Evolutionary conservation across 2,888 invertebrate species (phyloP).

Genomic region (Harmothoe impar): DNA sequence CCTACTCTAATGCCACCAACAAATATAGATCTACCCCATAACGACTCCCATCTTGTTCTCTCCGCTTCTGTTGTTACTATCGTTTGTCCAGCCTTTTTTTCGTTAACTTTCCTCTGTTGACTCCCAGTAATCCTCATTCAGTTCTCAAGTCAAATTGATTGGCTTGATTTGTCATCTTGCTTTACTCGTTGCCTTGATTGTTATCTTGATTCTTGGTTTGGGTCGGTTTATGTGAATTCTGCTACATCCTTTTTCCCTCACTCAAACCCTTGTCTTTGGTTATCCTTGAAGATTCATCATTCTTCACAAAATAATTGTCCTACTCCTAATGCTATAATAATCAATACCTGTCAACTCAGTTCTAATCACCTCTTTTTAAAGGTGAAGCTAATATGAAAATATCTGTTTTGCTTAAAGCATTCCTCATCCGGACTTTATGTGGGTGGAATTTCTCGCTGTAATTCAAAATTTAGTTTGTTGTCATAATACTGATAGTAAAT

Average conservation of each 20-base stretch:
- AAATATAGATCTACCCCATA: no score
- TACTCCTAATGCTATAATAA: no score
- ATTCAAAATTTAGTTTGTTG: background rate
- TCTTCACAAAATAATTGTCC: no score
- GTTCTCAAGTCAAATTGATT: background rate
- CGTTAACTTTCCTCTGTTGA: background rate
- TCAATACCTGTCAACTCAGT: no score
- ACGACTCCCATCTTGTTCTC: no score
- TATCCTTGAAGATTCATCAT: no score
- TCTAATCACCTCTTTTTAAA: no score
- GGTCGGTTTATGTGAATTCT: background rate
- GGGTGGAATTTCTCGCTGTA: background rate
- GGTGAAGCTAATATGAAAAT: background rate
- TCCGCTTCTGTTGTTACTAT: background rate
- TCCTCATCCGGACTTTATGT: constrained; percentile 7
- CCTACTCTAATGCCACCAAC: no score
- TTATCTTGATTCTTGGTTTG: background rate
- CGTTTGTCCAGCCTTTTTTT: background rate
- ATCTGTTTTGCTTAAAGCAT: background rate
- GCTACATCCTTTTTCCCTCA: no score
- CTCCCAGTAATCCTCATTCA: background rate
- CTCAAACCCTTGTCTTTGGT: no score
- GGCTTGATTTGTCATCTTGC: constrained; percentile 5
- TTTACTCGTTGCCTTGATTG: constrained; percentile 2
- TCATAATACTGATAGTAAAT: background rate